Conservation (phyloP, 2,888 invertebrate species). For the Ectropis crepuscularia region DNA sequence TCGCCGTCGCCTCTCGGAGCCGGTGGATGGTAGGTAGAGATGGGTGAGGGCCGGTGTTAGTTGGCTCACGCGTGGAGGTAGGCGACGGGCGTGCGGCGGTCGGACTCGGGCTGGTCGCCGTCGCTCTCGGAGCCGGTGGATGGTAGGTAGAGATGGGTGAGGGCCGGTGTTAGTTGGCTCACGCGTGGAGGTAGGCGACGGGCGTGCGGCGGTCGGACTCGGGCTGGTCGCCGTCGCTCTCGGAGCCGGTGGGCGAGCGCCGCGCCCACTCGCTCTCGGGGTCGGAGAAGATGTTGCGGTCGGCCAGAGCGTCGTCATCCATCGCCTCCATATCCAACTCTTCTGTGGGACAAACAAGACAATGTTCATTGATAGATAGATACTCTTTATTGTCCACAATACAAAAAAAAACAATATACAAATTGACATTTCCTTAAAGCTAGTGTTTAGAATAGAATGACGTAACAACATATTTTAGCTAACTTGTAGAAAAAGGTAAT, state of each 20-base stretch:
- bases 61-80: not conserved
- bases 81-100: not conserved
- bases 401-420: too few relatives aligned
- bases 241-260: conserved; percentile 49
- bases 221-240: conserved; percentile 79
- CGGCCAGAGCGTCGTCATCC: conserved; percentile 83
- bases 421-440: too few relatives aligned
- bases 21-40: too few relatives aligned
- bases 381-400: too few relatives aligned
- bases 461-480: too few relatives aligned
- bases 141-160: too few relatives aligned
- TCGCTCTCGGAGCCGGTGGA: conserved; percentile 60
- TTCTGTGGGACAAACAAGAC: conserved; percentile 49
- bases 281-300: conserved; percentile 87
- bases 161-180: conserved; percentile 39
- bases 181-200: conserved; percentile 52
- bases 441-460: too few relatives aligned
- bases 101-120: conserved; percentile 47
- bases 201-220: conserved; percentile 81
- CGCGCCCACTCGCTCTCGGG: conserved; percentile 89
- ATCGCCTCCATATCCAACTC: conserved; percentile 65
- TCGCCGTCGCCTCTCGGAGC: conserved; percentile 67
- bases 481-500: too few relatives aligned
- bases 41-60: conserved; percentile 45
- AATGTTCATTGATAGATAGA: not conserved